Conservation (phyloP, 53 echinoderm and acorn worm genomes). For the Holothuria leucospilota region DNA sequence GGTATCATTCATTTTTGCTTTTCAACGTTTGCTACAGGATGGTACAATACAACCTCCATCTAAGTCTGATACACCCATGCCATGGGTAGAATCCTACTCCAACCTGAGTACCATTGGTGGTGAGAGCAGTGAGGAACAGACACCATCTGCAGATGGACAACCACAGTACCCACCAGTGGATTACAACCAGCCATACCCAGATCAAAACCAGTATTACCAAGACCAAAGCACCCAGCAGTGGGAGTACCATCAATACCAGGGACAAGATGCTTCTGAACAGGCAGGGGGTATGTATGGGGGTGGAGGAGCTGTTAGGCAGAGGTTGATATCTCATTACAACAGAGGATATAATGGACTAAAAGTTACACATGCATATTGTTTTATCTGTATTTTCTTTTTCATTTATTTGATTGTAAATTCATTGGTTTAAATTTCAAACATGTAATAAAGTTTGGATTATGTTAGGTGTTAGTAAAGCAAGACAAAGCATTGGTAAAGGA, state of each 20-base stretch:
- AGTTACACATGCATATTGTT: too few species aligned
- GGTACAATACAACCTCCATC: constrained; percentile 90
- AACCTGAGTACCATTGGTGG: constrained; percentile 87
- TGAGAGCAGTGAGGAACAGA: constrained; percentile 47
- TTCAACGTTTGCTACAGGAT: constrained; percentile 52
- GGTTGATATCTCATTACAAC: too few species aligned
- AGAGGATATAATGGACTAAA: too few species aligned
- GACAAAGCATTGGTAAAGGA: too few species aligned
- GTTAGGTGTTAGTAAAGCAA: too few species aligned
- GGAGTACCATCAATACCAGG: constrained; percentile 33
- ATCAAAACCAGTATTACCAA: constrained; percentile 24
- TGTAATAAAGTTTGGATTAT: too few species aligned
- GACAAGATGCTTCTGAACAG: constrained; percentile 2
- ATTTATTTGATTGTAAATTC: too few species aligned
- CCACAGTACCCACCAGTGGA: constrained; percentile 29
- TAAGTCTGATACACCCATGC: constrained; percentile 93
- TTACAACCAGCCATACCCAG: constrained; percentile 3
- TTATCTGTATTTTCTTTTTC: too few species aligned
- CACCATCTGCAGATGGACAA: constrained; percentile 25
- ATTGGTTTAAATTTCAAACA: too few species aligned
- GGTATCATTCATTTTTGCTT: too few species aligned
- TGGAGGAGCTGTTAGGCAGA: too few species aligned
- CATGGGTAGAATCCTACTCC: constrained; percentile 96
- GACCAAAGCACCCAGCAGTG: constrained; percentile 5
- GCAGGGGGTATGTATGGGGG: not conserved